Evolutionary conservation across 2,113 vertebrate species (phyloP), one percentile per base, ranked within the genome.

Genomic region (Callorhinus ursinus): DNA sequence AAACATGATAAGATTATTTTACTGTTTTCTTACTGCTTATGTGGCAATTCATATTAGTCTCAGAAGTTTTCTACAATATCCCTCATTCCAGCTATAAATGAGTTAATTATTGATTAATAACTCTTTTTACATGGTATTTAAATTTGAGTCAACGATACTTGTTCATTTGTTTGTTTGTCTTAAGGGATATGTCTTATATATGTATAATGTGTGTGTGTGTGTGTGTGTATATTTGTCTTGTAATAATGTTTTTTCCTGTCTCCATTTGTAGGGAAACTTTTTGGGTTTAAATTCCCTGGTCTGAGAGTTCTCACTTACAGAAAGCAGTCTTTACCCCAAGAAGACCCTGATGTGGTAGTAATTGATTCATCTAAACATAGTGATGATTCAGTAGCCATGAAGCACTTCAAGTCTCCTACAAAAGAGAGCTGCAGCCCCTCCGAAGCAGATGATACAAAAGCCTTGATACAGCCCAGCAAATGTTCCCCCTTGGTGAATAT

Each of bases 291-390:
- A 82, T 98, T 99, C 93, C 99, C 99, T 31, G 99, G 99, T 80
- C 42, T 99, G 98, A 99, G 99, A 97, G 99, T 99, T 92, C 98
- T 99, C 96, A 99, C 99, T 0, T 99, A 99, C 97, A 99, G 99
- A 98, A 99, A 99, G 98, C 99, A 99, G 92, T 99, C 99, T 57
- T 98, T 99, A 94, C 99, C 99, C 0, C 99, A 99, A 98, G 99
- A 99, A 97, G 99, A 99, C 84, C 99, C 99, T 0, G 99, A 99
- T 72, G 99, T 99, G n/a, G 99, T 99, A 67, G 98, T 99, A 95
- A 99, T 99, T 0, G 99, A 99, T 95, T 99, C 99, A 0, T 99
- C 99, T 11, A 99, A 99, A 98, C 99, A 99, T 97, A 99, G 99
- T 0, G 99, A 99, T 61, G 99, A 99, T 97, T 99, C 99, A 0